phyloP scores from a whole-genome alignment of 2,888 invertebrate species.

The Papilio gigon region DNA sequence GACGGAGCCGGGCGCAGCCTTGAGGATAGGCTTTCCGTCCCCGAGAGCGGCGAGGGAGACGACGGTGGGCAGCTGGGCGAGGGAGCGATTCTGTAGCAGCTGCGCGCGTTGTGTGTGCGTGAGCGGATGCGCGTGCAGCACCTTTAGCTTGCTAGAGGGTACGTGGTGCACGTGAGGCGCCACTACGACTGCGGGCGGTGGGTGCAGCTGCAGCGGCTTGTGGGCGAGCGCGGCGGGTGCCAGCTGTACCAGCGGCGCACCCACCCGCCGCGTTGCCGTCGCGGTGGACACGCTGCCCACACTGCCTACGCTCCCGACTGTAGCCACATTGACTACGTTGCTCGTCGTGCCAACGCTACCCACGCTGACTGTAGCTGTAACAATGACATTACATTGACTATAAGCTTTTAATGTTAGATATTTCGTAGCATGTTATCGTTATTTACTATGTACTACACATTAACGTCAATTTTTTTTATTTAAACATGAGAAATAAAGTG shows the following conservation, averaged over 20 bases:
- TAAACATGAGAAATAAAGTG: too few relatives aligned
- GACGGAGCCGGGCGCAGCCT: slow-evolving; percentile 65
- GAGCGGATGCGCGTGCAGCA: slow-evolving; percentile 70
- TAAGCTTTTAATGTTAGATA: background rate
- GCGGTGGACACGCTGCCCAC: slow-evolving; percentile 45
- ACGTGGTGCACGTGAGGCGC: slow-evolving; percentile 63
- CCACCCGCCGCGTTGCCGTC: slow-evolving; percentile 48
- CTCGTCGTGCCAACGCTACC: slow-evolving; percentile 40
- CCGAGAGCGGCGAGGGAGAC: slow-evolving; percentile 67
- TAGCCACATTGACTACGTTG: slow-evolving; percentile 45
- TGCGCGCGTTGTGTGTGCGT: slow-evolving; percentile 66
- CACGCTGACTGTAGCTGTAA: slow-evolving; percentile 44
- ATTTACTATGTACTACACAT: too few relatives aligned
- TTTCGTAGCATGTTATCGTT: too few relatives aligned
- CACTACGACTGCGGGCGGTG: slow-evolving; percentile 55
- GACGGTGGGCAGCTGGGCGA: slow-evolving; percentile 61
- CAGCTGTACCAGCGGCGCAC: slow-evolving; percentile 60
- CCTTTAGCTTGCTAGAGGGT: slow-evolving; percentile 66
- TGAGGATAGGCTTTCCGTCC: slow-evolving; percentile 60
- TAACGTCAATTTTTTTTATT: too few relatives aligned
- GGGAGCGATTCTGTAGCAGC: slow-evolving; percentile 60
- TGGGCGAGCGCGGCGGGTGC: slow-evolving; percentile 54
- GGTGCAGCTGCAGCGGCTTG: slow-evolving; percentile 54
- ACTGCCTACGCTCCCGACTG: slow-evolving; percentile 44
- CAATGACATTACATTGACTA: slow-evolving; percentile 23